Evolutionary conservation across 2,113 vertebrate genomes (phyloP).

Genomic region (Megaptera novaeangliae): DNA sequence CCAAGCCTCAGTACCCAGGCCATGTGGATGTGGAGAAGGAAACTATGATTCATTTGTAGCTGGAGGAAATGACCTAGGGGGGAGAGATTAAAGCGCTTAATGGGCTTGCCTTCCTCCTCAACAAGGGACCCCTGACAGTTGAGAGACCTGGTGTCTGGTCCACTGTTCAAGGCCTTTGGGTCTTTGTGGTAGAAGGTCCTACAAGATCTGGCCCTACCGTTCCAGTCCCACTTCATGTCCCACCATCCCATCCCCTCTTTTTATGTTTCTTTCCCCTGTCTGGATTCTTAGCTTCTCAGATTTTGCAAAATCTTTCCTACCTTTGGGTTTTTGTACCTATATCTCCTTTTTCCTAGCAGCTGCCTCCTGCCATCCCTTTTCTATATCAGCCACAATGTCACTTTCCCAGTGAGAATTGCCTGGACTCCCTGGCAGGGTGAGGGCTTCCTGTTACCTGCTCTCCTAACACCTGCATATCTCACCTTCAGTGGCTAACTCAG

Average conservation of each 20-base stretch:
- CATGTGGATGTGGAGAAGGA: conserved; percentile 45
- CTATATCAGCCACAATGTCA: neutral
- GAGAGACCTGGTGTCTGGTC: neutral
- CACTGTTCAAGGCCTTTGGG: neutral
- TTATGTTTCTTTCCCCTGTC: neutral
- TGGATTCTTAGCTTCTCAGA: neutral
- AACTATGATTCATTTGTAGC: conserved; percentile 43
- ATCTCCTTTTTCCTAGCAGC: neutral
- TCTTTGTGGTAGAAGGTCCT: neutral
- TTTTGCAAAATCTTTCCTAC: neutral
- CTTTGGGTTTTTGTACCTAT: neutral
- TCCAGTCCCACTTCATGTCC: neutral
- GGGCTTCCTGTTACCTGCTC: neutral
- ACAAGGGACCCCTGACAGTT: neutral
- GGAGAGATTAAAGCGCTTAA: conserved; percentile 55
- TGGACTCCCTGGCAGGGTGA: too few species aligned
- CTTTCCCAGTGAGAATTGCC: fast-evolving
- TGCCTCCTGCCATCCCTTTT: neutral
- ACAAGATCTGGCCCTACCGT: neutral
- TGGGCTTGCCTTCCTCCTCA: neutral
- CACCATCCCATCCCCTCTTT: neutral
- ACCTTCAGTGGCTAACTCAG: fast-evolving
- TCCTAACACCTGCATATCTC: neutral
- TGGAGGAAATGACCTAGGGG: conserved; percentile 49
- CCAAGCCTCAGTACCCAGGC: conserved; percentile 33